phyloP scores from a whole-genome alignment of 92 coral and sea anemone species.

The Umimayanthus chanpuru region DNA sequence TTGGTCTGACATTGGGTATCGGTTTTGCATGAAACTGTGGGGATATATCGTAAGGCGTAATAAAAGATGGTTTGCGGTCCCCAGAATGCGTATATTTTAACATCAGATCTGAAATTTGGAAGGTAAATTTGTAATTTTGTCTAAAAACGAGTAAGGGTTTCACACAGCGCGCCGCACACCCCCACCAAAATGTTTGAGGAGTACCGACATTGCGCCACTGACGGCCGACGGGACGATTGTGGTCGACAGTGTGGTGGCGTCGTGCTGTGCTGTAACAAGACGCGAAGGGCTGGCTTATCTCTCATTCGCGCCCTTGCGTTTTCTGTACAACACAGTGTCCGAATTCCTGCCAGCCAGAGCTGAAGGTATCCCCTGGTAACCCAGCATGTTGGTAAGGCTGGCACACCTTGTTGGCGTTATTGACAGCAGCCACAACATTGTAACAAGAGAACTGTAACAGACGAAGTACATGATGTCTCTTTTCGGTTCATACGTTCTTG shows the following conservation, averaged over 20 bases:
- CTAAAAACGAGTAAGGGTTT: no score
- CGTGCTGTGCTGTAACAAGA: conserved; percentile 80
- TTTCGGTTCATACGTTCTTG: neutral
- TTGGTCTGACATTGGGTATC: no score
- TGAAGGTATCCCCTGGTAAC: neutral
- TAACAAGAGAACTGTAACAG: neutral
- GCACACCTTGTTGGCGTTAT: conserved; percentile 9
- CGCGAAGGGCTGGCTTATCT: conserved; percentile 69
- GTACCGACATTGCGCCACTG: conserved; percentile 85
- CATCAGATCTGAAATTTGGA: no score
- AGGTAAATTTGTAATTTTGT: no score
- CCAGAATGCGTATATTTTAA: no score
- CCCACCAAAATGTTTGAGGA: no score
- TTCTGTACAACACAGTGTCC: conserved; percentile 55
- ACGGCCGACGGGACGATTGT: conserved; percentile 80
- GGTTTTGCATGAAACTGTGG: no score
- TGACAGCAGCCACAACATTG: neutral
- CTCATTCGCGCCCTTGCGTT: conserved; percentile 74
- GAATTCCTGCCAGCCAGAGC: neutral
- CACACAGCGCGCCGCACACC: no score
- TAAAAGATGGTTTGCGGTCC: no score
- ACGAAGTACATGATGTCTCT: neutral
- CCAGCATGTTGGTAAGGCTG: neutral
- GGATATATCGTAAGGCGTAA: no score
- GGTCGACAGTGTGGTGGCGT: conserved; percentile 80